Evolutionary conservation across 2,888 invertebrate genomes (phyloP).

Genomic region (Pharmacophagus antenor): DNA sequence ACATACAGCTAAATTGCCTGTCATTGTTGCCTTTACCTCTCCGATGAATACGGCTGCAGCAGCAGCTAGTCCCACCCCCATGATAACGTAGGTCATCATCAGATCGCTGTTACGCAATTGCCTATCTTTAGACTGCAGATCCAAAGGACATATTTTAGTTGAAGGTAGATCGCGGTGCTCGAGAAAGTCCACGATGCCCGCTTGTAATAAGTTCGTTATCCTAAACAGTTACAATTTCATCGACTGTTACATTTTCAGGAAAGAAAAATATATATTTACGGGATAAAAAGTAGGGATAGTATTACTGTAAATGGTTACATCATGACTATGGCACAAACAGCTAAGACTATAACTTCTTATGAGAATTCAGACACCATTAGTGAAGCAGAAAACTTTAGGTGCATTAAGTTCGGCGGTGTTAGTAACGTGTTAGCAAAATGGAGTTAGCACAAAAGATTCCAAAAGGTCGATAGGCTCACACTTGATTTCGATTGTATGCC

Average conservation of each 20-base stretch:
- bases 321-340: too few relatives aligned
- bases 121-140: constrained; percentile 89
- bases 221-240: constrained; percentile 56
- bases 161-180: constrained; percentile 84
- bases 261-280: neutral
- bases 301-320: too few relatives aligned
- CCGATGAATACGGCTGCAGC: constrained; percentile 83
- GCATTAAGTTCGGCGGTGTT: too few relatives aligned
- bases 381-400: too few relatives aligned
- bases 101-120: constrained; percentile 88
- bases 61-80: constrained; percentile 84
- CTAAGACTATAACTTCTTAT: too few relatives aligned
- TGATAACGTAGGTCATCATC: constrained; percentile 89
- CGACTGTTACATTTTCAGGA: neutral
- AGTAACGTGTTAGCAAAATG: too few relatives aligned
- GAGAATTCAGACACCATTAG: too few relatives aligned
- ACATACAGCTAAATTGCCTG: neutral
- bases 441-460: too few relatives aligned
- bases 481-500: too few relatives aligned
- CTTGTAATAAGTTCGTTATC: constrained; percentile 84
- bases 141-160: constrained; percentile 89
- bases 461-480: too few relatives aligned
- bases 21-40: constrained; percentile 70
- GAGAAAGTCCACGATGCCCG: constrained; percentile 87
- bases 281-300: too few relatives aligned